phyloP scores from a whole-genome alignment of 2,113 vertebrate species.

The Camelus dromedarius region DNA sequence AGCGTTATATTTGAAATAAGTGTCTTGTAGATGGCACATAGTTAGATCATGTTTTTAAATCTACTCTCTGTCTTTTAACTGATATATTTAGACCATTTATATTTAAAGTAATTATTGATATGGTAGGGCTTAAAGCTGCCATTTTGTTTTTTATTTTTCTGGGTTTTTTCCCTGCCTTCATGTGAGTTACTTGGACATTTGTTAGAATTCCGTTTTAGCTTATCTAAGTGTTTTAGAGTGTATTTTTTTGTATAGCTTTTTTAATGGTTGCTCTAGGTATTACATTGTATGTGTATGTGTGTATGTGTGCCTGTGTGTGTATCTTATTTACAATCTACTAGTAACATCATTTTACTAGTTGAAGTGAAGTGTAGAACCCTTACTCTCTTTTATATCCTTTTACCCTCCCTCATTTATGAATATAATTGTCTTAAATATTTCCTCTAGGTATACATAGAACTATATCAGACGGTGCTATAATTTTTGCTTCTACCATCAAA shows the following conservation, averaged over 20 bases:
- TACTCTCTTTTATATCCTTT: not conserved
- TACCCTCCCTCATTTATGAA: not conserved
- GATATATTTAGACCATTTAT: conserved; percentile 38
- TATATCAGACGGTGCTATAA: not conserved
- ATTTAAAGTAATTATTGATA: conserved; percentile 41
- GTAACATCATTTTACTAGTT: not conserved
- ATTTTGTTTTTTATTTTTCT: conserved; percentile 45
- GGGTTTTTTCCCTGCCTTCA: not conserved
- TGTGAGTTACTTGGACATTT: not conserved
- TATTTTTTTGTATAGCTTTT: not conserved
- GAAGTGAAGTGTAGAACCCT: not conserved
- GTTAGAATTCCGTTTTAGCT: not conserved
- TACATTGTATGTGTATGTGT: not conserved
- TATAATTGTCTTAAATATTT: conserved; percentile 12
- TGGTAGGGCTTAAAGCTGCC: not conserved
- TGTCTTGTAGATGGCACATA: not conserved
- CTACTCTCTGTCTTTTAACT: conserved; percentile 25
- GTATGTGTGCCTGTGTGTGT: not conserved
- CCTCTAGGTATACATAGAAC: not conserved
- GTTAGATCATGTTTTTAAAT: conserved; percentile 27
- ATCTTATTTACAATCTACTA: not conserved
- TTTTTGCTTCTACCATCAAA: conserved; percentile 8
- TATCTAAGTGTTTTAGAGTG: not conserved
- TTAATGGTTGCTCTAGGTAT: not conserved
- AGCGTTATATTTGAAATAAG: not conserved